phyloP scores from a whole-genome alignment of 1,140 invertebrate genomes.

The Tetraneura akinire region DNA sequence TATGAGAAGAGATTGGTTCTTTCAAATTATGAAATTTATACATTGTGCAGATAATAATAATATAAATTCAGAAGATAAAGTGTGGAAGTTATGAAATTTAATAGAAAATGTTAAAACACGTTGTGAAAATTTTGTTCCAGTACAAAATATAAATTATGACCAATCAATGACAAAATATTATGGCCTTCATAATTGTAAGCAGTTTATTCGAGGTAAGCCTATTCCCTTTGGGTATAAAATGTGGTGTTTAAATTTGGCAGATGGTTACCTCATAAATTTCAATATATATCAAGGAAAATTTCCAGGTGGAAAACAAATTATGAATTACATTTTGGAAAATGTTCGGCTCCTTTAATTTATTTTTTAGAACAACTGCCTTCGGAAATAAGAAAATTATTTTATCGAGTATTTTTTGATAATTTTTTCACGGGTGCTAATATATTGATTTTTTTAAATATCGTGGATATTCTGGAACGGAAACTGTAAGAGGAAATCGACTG shows the following conservation, averaged over 20 bases:
- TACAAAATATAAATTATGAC: background rate
- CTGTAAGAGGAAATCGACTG: background rate
- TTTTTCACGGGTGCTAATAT: background rate
- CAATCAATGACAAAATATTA: conserved; percentile 6
- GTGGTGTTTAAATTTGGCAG: background rate
- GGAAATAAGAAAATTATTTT: conserved; percentile 2
- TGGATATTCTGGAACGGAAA: background rate
- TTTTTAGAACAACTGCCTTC: background rate
- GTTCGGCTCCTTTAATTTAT: background rate
- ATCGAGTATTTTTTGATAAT: background rate
- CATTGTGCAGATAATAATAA: conserved; percentile 14
- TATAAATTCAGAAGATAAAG: background rate
- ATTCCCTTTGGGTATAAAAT: background rate
- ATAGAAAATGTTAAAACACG: background rate
- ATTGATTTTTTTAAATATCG: background rate
- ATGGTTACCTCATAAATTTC: background rate
- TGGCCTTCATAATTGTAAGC: background rate
- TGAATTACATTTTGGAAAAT: background rate
- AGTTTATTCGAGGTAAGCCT: background rate
- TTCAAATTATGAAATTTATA: conserved; percentile 5
- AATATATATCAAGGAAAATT: background rate
- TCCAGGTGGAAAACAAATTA: background rate
- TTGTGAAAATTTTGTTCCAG: background rate
- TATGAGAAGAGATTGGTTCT: background rate
- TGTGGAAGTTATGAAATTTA: background rate